A percentile compares a stretch with the other conserved stretches of the same genome.
Conservation (phyloP, 2,113 vertebrate genomes). For the Sander vitreus region DNA sequence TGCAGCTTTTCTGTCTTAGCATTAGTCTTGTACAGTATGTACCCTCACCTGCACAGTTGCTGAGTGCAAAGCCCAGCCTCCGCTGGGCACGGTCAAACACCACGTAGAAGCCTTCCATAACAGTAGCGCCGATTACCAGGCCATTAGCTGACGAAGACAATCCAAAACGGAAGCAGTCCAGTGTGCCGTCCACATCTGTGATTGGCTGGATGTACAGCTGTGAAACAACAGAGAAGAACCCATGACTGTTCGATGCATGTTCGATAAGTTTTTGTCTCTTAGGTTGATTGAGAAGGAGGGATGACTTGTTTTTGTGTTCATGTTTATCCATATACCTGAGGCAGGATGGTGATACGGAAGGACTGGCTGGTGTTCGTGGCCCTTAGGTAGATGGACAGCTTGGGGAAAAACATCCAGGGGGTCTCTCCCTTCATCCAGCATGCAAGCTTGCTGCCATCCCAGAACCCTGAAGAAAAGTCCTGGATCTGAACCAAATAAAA, state of each 20-base stretch:
- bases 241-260: too few species aligned
- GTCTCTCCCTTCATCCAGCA: slow-evolving; percentile 92
- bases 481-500: slow-evolving; percentile 85
- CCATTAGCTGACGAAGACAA: slow-evolving; percentile 91
- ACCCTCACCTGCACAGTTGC: slow-evolving; percentile 91
- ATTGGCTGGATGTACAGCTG: slow-evolving; percentile 96
- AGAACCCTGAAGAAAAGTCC: slow-evolving; percentile 94
- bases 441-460: slow-evolving; percentile 93
- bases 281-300: not conserved
- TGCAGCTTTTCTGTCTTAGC: not conserved
- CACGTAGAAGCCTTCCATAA: slow-evolving; percentile 98
- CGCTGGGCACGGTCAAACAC: slow-evolving; percentile 91
- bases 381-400: slow-evolving; percentile 95
- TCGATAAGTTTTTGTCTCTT: not conserved
- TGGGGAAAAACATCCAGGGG: slow-evolving; percentile 94
- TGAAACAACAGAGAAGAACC: not conserved
- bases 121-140: slow-evolving; percentile 94
- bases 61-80: slow-evolving; percentile 93
- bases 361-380: slow-evolving; percentile 92
- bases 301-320: not conserved
- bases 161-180: slow-evolving; percentile 94
- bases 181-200: slow-evolving; percentile 83
- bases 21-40: not conserved
- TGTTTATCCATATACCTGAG: slow-evolving; percentile 87
- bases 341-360: slow-evolving; percentile 93